Conservation (phyloP, 1,140 invertebrate species). For the Chironomus striatipennis region DNA sequence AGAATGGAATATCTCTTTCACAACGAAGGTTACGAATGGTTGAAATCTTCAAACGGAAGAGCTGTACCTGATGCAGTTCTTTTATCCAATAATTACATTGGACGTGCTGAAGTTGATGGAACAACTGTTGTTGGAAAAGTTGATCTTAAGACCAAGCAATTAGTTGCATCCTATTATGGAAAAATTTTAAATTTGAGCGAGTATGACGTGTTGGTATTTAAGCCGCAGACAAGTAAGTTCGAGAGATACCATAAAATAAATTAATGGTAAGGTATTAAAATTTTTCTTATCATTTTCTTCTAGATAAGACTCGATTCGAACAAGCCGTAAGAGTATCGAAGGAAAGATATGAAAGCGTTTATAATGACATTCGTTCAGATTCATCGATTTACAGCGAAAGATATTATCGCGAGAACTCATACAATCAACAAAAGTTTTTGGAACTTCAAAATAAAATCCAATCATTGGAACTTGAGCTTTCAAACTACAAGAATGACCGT, state of each 20-base stretch:
- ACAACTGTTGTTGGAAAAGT: background rate
- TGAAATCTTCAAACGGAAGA: background rate
- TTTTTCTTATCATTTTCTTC: background rate
- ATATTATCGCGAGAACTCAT: background rate
- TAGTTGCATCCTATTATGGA: background rate
- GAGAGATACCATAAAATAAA: background rate
- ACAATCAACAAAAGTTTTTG: background rate
- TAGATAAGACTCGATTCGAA: background rate
- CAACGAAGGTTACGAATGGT: constrained; percentile 18
- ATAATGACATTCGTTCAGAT: background rate
- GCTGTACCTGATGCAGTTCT: constrained; percentile 16
- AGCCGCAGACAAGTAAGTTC: background rate
- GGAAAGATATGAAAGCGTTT: background rate
- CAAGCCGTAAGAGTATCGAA: background rate
- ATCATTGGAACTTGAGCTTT: constrained; percentile 18
- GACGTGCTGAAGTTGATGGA: constrained; percentile 1
- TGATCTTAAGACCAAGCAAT: background rate
- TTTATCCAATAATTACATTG: background rate
- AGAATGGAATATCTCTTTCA: constrained; percentile 15
- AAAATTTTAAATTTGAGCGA: background rate
- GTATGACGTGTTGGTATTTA: constrained; percentile 20
- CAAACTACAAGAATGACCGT: constrained; percentile 16
- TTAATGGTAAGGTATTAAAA: background rate
- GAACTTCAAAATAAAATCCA: constrained; percentile 16
- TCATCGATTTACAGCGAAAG: background rate